Conservation (phyloP, 1,140 invertebrate species). For the Achatina immaculata region DNA sequence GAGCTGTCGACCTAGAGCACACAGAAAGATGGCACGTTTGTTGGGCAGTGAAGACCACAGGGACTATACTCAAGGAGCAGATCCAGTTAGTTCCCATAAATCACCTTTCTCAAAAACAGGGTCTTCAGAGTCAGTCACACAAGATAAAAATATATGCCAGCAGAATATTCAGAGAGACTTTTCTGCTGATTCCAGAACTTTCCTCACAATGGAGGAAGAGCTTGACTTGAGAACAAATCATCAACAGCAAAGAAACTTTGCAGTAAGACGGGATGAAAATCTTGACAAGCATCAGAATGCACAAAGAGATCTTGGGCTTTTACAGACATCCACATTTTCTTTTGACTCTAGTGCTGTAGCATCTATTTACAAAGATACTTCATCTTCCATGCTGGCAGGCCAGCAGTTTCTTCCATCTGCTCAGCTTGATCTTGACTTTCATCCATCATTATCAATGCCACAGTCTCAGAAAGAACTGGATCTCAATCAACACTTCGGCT, state of each 20-base stretch:
- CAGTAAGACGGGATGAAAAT: background rate
- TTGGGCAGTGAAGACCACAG: constrained; percentile 20
- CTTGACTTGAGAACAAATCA: constrained; percentile 22
- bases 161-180: background rate
- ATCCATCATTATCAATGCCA: constrained; percentile 7
- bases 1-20: constrained; percentile 28
- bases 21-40: constrained; percentile 31
- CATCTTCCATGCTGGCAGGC: background rate
- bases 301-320: constrained; percentile 11
- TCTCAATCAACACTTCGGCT: constrained; percentile 25
- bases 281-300: background rate
- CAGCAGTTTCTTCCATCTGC: constrained; percentile 26
- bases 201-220: constrained; percentile 30
- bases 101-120: background rate
- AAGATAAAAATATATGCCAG: background rate
- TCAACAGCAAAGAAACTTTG: constrained; percentile 21
- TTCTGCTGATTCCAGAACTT: background rate
- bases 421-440: constrained; percentile 32
- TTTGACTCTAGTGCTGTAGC: constrained; percentile 1
- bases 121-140: background rate
- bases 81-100: background rate
- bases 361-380: constrained; percentile 11
- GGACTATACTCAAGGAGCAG: background rate
- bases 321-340: constrained; percentile 4
- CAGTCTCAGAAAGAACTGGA: constrained; percentile 32